Conservation (phyloP, 2,797 vertebrate genomes). For the Argya squamiceps region DNA sequence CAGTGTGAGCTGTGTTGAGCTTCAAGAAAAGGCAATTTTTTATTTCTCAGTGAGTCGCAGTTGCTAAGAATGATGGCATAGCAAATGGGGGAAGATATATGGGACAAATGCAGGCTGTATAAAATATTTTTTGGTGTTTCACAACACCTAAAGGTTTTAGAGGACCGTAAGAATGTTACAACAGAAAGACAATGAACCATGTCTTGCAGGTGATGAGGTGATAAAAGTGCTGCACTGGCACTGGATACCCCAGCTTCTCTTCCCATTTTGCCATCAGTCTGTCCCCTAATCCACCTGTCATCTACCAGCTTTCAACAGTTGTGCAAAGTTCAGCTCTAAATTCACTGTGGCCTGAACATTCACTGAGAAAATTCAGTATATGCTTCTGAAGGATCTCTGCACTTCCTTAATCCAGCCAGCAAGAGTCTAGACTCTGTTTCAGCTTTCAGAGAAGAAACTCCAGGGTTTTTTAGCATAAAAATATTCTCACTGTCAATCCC, state of each 20-base stretch:
- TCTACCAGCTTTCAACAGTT: neutral
- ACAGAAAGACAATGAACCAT: neutral
- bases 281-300: neutral
- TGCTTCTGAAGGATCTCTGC: neutral
- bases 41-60: neutral
- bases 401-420: neutral
- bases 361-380: neutral
- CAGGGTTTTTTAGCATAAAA: neutral
- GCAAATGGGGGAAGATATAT: rapidly evolving
- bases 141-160: neutral
- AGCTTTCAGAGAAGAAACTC: neutral
- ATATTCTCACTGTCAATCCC: neutral
- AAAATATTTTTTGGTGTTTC: neutral
- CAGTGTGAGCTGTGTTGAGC: neutral
- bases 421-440: neutral
- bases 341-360: neutral
- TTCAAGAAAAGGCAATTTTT: neutral
- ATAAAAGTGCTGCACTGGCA: neutral
- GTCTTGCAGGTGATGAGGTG: neutral
- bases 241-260: neutral
- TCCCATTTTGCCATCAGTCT: rapidly evolving
- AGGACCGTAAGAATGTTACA: neutral
- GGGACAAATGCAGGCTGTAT: neutral
- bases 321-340: neutral
- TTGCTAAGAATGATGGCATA: neutral